phyloP scores from a whole-genome alignment of 2,113 vertebrate genomes.

The Mesitornis unicolor region DNA sequence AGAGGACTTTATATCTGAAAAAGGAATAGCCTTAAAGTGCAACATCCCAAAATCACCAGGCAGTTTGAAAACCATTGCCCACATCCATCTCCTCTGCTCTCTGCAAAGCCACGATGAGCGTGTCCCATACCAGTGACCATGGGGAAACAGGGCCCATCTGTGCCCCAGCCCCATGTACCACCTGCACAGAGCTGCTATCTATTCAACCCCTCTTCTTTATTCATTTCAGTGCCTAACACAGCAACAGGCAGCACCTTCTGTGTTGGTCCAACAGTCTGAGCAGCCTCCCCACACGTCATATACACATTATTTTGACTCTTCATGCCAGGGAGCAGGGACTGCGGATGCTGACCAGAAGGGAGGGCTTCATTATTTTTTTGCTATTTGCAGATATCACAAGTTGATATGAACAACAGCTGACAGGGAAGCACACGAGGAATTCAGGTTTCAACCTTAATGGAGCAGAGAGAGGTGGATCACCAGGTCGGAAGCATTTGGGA shows the following conservation, averaged over 20 bases:
- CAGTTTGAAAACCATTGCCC: background rate
- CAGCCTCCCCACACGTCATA: background rate
- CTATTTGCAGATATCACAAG: background rate
- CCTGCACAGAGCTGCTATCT: background rate
- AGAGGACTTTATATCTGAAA: background rate
- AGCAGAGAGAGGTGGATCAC: background rate
- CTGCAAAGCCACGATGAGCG: background rate
- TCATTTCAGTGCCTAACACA: background rate
- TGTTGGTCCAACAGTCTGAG: background rate
- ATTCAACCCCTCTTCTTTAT: background rate
- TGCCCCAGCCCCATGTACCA: background rate
- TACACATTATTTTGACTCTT: background rate
- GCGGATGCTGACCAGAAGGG: background rate
- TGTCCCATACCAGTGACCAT: fast-evolving
- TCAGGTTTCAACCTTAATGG: background rate
- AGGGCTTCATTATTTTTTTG: background rate
- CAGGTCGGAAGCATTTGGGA: fast-evolving
- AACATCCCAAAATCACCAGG: background rate
- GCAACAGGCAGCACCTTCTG: background rate
- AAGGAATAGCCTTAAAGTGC: background rate
- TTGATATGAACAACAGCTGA: background rate
- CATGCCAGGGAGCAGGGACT: background rate
- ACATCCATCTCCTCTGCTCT: background rate
- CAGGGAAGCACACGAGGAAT: background rate
- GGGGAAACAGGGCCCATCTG: background rate